These are phyloP conservation scores for Eupleurogrammus muticus DNA, from an alignment of 2,797 vertebrate genomes.

Conservation along the genomic window DNA sequence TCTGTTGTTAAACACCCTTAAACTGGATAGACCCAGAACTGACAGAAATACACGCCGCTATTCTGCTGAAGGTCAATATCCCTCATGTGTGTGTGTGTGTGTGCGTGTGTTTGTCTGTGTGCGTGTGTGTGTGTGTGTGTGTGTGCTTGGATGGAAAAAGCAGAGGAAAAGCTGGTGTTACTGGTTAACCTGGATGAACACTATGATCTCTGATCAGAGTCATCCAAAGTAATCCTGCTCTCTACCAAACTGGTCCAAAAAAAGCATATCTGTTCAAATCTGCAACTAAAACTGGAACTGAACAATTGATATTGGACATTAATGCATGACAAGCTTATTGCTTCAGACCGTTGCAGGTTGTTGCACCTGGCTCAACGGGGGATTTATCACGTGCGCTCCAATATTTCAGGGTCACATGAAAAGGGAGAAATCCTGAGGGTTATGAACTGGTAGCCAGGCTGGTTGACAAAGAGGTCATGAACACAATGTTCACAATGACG, in stretches of 20 bases:
- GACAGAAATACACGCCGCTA: slow-evolving; percentile 27
- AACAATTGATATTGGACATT: slow-evolving; percentile 7
- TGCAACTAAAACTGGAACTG: too few relatives aligned
- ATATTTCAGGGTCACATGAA: slow-evolving; percentile 5
- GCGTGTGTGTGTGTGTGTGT: slow-evolving; percentile 11
- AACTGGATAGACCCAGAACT: slow-evolving; percentile 74
- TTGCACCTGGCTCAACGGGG: background rate
- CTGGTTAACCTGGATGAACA: slow-evolving; percentile 33
- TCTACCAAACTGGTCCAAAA: background rate
- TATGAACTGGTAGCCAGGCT: background rate
- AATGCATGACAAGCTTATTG: background rate
- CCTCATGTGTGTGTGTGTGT: slow-evolving; percentile 17
- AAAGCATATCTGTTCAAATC: background rate
- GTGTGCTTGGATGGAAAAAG: slow-evolving; percentile 9
- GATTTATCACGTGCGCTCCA: too few relatives aligned
- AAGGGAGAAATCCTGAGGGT: background rate
- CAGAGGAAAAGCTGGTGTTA: slow-evolving; percentile 26
- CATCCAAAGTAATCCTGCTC: background rate
- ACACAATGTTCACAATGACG: background rate
- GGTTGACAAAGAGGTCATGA: background rate
- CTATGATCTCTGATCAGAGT: slow-evolving; percentile 11
- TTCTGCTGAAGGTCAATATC: slow-evolving; percentile 58
- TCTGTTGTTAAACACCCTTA: slow-evolving; percentile 72
- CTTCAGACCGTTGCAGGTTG: background rate
- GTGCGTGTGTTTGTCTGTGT: slow-evolving; percentile 31